Conservation (phyloP, 2,113 vertebrate genomes). For the Ovis aries region DNA sequence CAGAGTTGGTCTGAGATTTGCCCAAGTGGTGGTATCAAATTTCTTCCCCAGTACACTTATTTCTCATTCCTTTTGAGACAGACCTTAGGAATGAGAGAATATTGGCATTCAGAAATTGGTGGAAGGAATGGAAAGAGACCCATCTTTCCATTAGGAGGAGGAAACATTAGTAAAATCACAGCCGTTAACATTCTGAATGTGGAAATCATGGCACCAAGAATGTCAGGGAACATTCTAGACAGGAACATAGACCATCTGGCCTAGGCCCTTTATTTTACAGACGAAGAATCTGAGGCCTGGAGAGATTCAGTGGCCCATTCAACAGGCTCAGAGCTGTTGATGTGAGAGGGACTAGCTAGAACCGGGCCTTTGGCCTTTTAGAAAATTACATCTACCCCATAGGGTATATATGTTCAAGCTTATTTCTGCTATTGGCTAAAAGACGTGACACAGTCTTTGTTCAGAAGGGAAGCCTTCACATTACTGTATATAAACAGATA, state of each 20-base stretch:
- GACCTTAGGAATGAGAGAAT: not conserved
- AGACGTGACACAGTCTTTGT: not conserved
- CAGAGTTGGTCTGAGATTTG: not conserved
- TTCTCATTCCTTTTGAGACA: not conserved
- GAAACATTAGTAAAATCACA: not conserved
- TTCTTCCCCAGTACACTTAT: not conserved
- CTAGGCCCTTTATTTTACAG: not conserved
- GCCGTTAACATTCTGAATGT: not conserved
- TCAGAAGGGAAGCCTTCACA: not conserved
- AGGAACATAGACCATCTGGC: too few relatives aligned
- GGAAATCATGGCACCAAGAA: not conserved
- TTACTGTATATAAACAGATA: not conserved
- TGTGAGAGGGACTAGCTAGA: not conserved
- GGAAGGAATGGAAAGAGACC: not conserved
- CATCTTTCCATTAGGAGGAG: not conserved
- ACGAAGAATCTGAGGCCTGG: not conserved
- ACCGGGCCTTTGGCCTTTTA: not conserved
- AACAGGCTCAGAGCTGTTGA: not conserved
- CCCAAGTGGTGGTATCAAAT: not conserved
- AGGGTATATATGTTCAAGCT: not conserved
- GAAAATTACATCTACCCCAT: accelerated
- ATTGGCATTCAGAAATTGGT: not conserved
- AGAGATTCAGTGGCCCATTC: not conserved
- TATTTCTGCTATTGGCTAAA: not conserved
- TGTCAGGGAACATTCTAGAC: not conserved